Percentiles rank a stretch among this genome's conserved stretches.
phyloP scores from a whole-genome alignment of 1,140 invertebrate species.

The Drosophila simulans region DNA sequence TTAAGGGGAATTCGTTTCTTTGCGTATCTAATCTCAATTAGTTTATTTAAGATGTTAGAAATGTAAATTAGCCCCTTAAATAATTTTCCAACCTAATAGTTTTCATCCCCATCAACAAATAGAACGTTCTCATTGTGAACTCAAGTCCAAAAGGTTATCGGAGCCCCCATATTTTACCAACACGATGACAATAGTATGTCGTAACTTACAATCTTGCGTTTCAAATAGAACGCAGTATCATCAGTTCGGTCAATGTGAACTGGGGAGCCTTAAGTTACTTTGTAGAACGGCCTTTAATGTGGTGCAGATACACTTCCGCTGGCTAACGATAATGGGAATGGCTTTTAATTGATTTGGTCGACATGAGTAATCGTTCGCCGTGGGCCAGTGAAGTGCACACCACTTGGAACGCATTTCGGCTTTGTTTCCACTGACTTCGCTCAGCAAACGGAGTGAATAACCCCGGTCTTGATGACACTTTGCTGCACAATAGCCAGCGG shows the following conservation, averaged over 20 bases:
- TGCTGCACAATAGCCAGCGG: conserved; percentile 16
- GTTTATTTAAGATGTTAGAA: too few relatives aligned
- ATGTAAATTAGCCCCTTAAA: neutral
- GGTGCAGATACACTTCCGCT: conserved; percentile 3
- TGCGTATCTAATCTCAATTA: too few relatives aligned
- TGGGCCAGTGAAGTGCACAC: conserved; percentile 4
- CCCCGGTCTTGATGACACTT: conserved; percentile 19
- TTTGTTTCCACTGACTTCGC: conserved; percentile 33
- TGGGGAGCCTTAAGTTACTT: too few relatives aligned
- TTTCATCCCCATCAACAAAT: neutral
- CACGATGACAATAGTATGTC: conserved; percentile 1
- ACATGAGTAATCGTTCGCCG: conserved; percentile 28
- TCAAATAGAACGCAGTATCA: conserved; percentile 19
- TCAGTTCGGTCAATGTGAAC: neutral
- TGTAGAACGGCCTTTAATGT: neutral
- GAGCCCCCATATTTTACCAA: neutral
- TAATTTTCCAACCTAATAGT: neutral
- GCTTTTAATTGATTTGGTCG: conserved; percentile 26
- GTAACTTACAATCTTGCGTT: neutral
- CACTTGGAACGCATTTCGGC: conserved; percentile 42
- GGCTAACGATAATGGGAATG: conserved; percentile 1
- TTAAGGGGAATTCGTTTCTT: too few relatives aligned
- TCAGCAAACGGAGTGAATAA: conserved; percentile 33
- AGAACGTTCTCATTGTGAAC: neutral
- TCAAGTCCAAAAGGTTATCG: conserved; percentile 17